Evolutionary conservation across 2,888 invertebrate species (phyloP).

Genomic region (Xylophagus ater): DNA sequence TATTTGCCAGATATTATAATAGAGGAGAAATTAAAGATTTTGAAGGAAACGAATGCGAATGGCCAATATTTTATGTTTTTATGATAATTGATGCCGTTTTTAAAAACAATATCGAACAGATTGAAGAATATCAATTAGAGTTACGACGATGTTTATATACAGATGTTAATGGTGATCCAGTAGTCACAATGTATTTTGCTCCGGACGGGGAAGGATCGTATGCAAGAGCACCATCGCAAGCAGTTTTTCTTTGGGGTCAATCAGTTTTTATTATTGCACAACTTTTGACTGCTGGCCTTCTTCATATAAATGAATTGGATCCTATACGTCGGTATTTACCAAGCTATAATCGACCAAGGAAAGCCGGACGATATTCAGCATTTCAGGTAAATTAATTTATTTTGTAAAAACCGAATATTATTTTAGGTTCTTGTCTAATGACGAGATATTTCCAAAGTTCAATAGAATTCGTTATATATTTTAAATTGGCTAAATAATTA

Average conservation of each 20-base stretch:
- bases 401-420: background rate
- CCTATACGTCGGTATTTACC: conserved; percentile 91
- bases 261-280: conserved; percentile 90
- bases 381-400: conserved; percentile 65
- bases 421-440: background rate
- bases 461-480: background rate
- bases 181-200: conserved; percentile 82
- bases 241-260: conserved; percentile 89
- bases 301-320: conserved; percentile 92
- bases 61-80: conserved; percentile 92
- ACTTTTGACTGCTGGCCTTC: conserved; percentile 73
- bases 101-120: conserved; percentile 74
- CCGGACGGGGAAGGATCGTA: conserved; percentile 39
- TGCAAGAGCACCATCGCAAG: conserved; percentile 37
- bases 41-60: conserved; percentile 93
- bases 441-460: background rate
- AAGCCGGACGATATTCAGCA: conserved; percentile 88
- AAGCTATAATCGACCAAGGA: conserved; percentile 86
- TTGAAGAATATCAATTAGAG: conserved; percentile 82
- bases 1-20: conserved; percentile 57
- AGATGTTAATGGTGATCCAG: conserved; percentile 77
- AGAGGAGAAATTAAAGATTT: conserved; percentile 91
- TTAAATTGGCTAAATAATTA: background rate
- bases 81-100: conserved; percentile 96
- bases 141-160: conserved; percentile 69